phyloP scores from a whole-genome alignment of 2,113 vertebrate species.

The Himantopus leucocephalus region DNA sequence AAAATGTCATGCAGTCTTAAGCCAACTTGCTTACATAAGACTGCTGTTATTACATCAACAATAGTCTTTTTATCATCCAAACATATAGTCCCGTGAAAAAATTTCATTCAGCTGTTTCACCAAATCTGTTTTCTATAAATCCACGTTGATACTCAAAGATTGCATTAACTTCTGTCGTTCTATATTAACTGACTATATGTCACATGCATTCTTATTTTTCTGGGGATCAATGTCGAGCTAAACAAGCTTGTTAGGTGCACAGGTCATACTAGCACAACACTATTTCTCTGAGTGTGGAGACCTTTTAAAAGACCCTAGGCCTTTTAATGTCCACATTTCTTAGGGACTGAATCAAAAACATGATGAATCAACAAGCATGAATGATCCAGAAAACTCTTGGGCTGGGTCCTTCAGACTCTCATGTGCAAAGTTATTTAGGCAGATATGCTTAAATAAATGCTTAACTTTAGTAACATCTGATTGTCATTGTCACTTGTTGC shows the following conservation, averaged over 20 bases:
- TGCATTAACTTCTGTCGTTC: neutral
- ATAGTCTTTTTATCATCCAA: neutral
- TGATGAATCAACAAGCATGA: neutral
- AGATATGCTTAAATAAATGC: neutral
- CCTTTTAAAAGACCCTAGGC: neutral
- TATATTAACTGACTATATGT: neutral
- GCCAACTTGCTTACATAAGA: neutral
- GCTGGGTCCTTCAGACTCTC: neutral
- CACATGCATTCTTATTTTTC: neutral
- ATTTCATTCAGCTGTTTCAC: neutral
- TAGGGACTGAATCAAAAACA: neutral
- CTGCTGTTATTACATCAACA: neutral
- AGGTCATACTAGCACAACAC: neutral
- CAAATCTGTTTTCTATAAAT: conserved; percentile 17
- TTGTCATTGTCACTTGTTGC: neutral
- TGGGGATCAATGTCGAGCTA: neutral
- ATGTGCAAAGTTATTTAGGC: neutral
- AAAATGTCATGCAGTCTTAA: neutral
- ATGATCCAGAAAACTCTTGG: neutral
- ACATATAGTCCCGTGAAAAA: neutral
- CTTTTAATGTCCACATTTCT: neutral
- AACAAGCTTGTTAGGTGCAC: neutral
- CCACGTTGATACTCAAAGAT: neutral
- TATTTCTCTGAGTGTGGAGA: neutral
- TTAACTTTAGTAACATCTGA: neutral